Percentiles rank a stretch among this genome's conserved stretches.
These are phyloP conservation scores for Melanotus villosus DNA, from an alignment of 2,888 invertebrate genomes.

Conservation along the genomic window DNA sequence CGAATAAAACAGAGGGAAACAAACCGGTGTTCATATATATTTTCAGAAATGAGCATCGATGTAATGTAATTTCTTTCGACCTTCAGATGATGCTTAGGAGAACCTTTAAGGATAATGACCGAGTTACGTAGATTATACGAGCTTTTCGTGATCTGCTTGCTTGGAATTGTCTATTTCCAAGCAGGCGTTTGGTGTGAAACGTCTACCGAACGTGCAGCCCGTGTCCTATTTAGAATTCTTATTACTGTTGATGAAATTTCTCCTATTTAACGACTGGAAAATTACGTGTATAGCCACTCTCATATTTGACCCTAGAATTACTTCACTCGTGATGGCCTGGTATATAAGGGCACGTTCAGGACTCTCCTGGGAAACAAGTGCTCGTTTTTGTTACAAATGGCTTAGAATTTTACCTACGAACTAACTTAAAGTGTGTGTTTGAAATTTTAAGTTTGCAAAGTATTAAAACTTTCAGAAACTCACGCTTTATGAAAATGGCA, in stretches of 20 bases:
- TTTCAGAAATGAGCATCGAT: conserved; percentile 7
- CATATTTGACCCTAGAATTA: conserved; percentile 17
- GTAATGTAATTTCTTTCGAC: conserved; percentile 25
- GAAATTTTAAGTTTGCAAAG: neutral
- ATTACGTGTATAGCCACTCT: conserved; percentile 24
- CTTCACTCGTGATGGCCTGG: neutral
- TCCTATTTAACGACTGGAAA: conserved; percentile 30
- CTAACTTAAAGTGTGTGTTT: neutral
- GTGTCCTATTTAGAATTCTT: conserved; percentile 29
- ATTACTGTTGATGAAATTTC: conserved; percentile 35
- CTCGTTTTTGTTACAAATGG: neutral
- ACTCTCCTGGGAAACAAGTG: neutral
- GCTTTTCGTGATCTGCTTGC: conserved; percentile 28
- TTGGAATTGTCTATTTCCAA: conserved; percentile 27
- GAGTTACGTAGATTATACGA: conserved; percentile 32
- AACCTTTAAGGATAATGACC: conserved; percentile 33
- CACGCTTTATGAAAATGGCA: too few species aligned
- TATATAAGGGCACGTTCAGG: neutral
- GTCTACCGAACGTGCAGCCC: conserved; percentile 26
- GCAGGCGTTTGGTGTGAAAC: conserved; percentile 19
- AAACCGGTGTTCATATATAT: neutral
- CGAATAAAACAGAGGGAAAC: too few species aligned
- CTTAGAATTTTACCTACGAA: neutral
- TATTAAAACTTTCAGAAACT: neutral
- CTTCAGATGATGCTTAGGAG: conserved; percentile 12